Conservation (phyloP, 2,797 vertebrate species). For the Urophycis tenuis region DNA sequence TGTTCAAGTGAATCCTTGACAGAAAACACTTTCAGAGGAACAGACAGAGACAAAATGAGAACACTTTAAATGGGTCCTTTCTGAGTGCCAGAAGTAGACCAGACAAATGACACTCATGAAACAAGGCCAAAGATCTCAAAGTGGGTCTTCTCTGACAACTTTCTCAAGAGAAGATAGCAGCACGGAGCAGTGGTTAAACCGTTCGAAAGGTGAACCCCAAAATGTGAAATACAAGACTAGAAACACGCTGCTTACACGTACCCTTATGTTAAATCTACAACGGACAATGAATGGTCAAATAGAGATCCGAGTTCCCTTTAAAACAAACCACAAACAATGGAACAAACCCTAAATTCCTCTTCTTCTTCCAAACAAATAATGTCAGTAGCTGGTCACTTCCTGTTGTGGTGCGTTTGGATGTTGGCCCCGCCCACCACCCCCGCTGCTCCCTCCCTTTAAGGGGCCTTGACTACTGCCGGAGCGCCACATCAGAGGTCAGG, state of each 20-base stretch:
- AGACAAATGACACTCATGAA: slow-evolving; percentile 25
- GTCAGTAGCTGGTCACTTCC: slow-evolving; percentile 27
- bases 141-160: slow-evolving; percentile 28
- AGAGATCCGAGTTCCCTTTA: slow-evolving; percentile 30
- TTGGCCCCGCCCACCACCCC: neutral
- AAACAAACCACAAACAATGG: slow-evolving; percentile 29
- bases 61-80: slow-evolving; percentile 27
- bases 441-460: neutral
- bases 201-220: slow-evolving; percentile 39
- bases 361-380: neutral
- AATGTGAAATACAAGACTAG: slow-evolving; percentile 35
- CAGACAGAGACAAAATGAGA: slow-evolving; percentile 24
- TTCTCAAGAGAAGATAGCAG: slow-evolving; percentile 48
- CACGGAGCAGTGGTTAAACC: slow-evolving; percentile 34
- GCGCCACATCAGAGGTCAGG: slow-evolving; percentile 78
- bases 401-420: neutral
- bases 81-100: slow-evolving; percentile 20
- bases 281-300: slow-evolving; percentile 27
- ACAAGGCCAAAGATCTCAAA: slow-evolving; percentile 26
- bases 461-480: neutral
- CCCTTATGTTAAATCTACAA: slow-evolving; percentile 16
- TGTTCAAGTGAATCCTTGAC: slow-evolving; percentile 52
- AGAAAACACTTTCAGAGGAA: slow-evolving; percentile 35
- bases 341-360: slow-evolving; percentile 33
- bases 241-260: slow-evolving; percentile 22